Evolutionary conservation across 2,113 vertebrate genomes (phyloP), one percentile per base, ranked within the genome.

Genomic region (Lota lota): DNA sequence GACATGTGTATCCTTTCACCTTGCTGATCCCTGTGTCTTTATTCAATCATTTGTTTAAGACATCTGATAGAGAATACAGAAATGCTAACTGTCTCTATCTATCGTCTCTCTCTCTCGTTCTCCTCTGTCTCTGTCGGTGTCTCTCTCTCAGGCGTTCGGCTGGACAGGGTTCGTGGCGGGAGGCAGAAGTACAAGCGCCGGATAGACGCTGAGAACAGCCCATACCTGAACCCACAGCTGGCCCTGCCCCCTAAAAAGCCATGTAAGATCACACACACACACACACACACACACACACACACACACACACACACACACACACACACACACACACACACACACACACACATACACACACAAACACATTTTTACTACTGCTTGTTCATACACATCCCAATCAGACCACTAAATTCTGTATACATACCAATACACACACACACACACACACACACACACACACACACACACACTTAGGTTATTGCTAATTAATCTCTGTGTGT

Each of bases 171-270:
- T 83, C 97, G 97, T 10, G 97, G 97, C 59, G 97, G 97, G 72
- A 94, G 97, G 82, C 97, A 99, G 93, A 99, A 99, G 90, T 99
- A 99, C 88, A 99, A 99, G 87, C 97, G 97, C 76, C 94, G 97
- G 93, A 99, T 99, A 97, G 97, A 99, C 72, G 97, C 97, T 19
- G 97, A 99, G 89, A 99, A 99, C 90, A 99, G 97, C 84, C 96
- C 97, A 0, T 99, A 98, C 87, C 93, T 99, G 94, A 99, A 99
- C 87, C 97, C 97, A 76, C 97, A 99, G 88, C 91, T 99, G 91
- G 95, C 96, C 83, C 93, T 98, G 86, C 97, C 97, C 66, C 93
- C 96, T 82, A 99, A 99, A 94, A 99, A 99, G 94, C 97, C 97
- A 95, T 99, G 97, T 99, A 93, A 98, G 96, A 62, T 51, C 22